Base-by-base conservation (phyloP, 2,113 vertebrate genomes). In the Circaetus cinerascens region DNA sequence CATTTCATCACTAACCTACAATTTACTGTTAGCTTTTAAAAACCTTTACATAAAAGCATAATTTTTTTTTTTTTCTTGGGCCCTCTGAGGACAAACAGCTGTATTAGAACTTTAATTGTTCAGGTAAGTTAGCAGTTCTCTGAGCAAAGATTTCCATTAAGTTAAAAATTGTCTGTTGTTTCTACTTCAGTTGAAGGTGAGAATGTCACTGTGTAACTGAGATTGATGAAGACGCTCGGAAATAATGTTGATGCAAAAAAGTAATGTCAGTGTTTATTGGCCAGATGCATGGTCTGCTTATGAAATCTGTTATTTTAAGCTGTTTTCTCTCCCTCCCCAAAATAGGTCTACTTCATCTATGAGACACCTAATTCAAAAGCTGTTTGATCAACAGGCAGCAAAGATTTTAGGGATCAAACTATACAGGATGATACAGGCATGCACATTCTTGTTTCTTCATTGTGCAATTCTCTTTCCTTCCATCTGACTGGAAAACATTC, bases 371-470 rank as follows among this genome's bases (percentile, higher is more conserved):
- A 46, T n/a, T 64, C 11, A 53, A 36, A 93, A 84, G 23, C 59
- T 63, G 4, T 76, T 43, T 41, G 29, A 43, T 76, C 50, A 79
- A 40, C 11, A 34, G 55, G 25, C 46, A 53, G 6, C 41, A 15
- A 62, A 71, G 22, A 18, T 22, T 27, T 73, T 40, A 16, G 79
- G 43, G 40, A n/a, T 59, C 16, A 46, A 18, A 59, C 43, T 48
- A 25, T 25, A 5, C 20, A 50, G 25, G 29, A 6, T 26, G 34
- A 1, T 11, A 8, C 0, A 51, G 13, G 14, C 20, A 10, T 4
- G 9, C 8, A 41, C 6, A 5, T 41, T 36, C 5, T 29, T 30
- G 5, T 72, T 75, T 48, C 30, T 57, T 48, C 53, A 13, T 4
- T 36, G 22, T 46, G 20, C 15, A 43, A 43, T 74, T 79, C 32